These are phyloP conservation scores for Crotalus viridis DNA, from an alignment of 2,113 vertebrate genomes.

Conservation along the genomic window DNA sequence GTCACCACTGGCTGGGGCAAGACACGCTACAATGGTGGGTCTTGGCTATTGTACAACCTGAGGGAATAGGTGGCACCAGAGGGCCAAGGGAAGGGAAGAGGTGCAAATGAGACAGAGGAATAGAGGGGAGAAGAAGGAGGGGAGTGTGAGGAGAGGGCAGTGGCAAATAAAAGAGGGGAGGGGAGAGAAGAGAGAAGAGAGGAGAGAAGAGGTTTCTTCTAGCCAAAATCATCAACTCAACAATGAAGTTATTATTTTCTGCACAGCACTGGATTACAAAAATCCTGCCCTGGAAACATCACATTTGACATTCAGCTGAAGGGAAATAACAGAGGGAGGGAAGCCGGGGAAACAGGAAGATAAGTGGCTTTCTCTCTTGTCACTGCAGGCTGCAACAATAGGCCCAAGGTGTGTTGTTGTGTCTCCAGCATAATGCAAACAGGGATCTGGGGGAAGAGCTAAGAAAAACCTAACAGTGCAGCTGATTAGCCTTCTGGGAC, in stretches of 20 bases:
- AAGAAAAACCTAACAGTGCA: background rate
- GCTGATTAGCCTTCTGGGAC: background rate
- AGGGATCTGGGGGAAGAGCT: background rate
- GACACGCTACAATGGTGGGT: slow-evolving; percentile 46
- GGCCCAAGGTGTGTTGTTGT: background rate
- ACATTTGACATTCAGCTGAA: background rate
- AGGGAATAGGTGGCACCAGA: background rate
- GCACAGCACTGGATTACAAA: background rate
- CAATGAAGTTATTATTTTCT: background rate
- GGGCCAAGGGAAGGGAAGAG: background rate
- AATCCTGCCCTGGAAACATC: background rate
- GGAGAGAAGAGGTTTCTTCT: background rate
- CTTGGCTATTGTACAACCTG: background rate
- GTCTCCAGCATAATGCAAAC: background rate
- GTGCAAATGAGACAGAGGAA: background rate
- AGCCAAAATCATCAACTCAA: background rate
- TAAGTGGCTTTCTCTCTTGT: background rate
- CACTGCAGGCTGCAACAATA: background rate
- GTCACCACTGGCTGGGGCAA: slow-evolving; percentile 69
- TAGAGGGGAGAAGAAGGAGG: background rate
- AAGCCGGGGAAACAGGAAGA: background rate
- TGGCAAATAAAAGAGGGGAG: background rate
- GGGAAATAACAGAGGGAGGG: background rate
- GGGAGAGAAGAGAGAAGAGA: fast-evolving
- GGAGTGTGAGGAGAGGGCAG: background rate